These are phyloP conservation scores for Girardinus metallicus DNA, from an alignment of 2,797 vertebrate genomes.

Conservation along the genomic window DNA sequence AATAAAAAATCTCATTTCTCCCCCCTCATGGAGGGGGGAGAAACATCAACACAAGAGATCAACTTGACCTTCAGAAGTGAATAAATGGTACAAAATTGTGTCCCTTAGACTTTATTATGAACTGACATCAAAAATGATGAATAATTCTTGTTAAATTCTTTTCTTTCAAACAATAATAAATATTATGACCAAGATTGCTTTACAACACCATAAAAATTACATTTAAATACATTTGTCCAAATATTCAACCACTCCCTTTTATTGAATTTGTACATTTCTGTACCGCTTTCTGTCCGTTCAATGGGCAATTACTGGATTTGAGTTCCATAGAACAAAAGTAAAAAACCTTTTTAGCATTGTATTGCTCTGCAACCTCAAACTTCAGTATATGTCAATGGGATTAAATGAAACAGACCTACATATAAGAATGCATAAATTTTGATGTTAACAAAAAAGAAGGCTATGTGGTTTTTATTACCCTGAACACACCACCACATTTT, in stretches of 20 bases:
- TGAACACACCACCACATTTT: neutral
- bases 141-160: conserved; percentile 28
- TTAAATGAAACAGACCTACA: neutral
- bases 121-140: neutral
- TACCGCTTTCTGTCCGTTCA: conserved; percentile 57
- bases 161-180: conserved; percentile 69
- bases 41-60: conserved; percentile 1
- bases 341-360: neutral
- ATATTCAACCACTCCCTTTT: conserved; percentile 15
- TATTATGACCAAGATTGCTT: conserved; percentile 39
- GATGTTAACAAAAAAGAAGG: neutral
- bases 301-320: conserved; percentile 6
- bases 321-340: neutral
- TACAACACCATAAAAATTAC: conserved; percentile 25
- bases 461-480: neutral
- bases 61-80: neutral
- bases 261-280: conserved; percentile 48
- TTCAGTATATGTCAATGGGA: neutral
- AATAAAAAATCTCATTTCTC: conserved; percentile 29
- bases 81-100: too few species aligned
- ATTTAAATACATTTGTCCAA: conserved; percentile 57
- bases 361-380: neutral
- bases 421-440: neutral
- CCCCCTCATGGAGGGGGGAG: neutral
- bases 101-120: neutral